These are phyloP conservation scores for Mustela erminea DNA, from an alignment of 2,797 vertebrate species.

Conservation along the genomic window DNA sequence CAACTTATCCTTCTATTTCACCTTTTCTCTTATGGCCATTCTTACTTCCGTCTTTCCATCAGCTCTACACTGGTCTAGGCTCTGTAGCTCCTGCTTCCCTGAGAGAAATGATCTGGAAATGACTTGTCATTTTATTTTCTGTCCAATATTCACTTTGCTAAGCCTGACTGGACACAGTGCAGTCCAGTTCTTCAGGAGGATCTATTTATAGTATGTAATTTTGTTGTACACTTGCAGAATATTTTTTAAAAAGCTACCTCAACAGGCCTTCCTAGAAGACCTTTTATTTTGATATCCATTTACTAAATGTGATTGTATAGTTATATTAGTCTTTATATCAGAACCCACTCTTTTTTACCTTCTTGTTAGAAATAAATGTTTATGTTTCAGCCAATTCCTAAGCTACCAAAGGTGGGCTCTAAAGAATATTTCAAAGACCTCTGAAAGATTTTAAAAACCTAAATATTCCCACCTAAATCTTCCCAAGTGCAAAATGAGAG, in stretches of 20 bases:
- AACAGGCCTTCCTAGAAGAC: constrained; percentile 18
- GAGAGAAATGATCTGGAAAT: constrained; percentile 51
- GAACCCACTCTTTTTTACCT: neutral
- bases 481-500: neutral
- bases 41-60: neutral
- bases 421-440: constrained; percentile 12
- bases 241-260: constrained; percentile 56
- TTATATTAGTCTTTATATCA: constrained; percentile 40
- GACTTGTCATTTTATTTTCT: constrained; percentile 52
- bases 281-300: constrained; percentile 30
- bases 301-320: neutral
- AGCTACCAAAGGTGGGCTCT: neutral
- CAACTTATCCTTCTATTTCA: neutral
- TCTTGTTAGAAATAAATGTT: constrained; percentile 1
- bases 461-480: neutral
- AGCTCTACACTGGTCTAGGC: neutral
- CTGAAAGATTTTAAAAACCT: neutral
- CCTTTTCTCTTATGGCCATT: neutral
- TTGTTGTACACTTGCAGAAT: constrained; percentile 45
- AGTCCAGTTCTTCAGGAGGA: neutral
- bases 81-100: neutral
- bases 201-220: constrained; percentile 58
- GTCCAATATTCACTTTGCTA: constrained; percentile 56
- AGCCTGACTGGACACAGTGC: constrained; percentile 8
- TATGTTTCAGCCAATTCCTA: neutral